phyloP scores from a whole-genome alignment of 35 echinoderm and acorn worm species.

The Anneissia japonica region DNA sequence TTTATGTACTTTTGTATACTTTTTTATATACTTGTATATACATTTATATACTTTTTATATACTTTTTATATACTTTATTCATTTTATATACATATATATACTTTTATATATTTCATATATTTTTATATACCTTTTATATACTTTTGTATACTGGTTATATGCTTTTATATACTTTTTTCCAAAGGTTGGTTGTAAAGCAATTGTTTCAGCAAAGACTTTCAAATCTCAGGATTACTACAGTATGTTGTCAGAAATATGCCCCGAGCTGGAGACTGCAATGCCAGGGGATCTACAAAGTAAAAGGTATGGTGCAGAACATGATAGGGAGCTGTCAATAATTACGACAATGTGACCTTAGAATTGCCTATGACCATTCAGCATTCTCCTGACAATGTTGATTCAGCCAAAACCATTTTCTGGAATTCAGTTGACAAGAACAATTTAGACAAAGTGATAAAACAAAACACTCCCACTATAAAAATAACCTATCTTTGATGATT shows the following conservation, averaged over 20 bases:
- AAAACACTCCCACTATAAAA: too few species aligned
- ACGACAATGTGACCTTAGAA: background rate
- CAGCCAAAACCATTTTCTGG: background rate
- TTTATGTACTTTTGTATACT: too few species aligned
- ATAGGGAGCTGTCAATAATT: background rate
- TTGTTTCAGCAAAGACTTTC: slow-evolving; percentile 29
- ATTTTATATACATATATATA: too few species aligned
- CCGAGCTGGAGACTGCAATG: slow-evolving; percentile 14
- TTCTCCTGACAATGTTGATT: background rate
- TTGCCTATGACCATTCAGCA: background rate
- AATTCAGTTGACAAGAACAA: background rate
- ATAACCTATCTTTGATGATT: too few species aligned
- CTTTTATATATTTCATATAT: background rate
- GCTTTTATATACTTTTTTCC: background rate
- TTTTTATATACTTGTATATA: too few species aligned
- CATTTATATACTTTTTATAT: too few species aligned
- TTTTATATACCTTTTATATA: background rate
- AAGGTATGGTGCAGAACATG: slow-evolving; percentile 3
- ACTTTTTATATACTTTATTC: too few species aligned
- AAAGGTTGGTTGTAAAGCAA: slow-evolving; percentile 30
- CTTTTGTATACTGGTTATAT: background rate
- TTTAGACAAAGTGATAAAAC: background rate
- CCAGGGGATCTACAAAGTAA: slow-evolving; percentile 28
- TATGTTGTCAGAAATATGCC: slow-evolving; percentile 35
- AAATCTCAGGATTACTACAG: slow-evolving; percentile 40